A percentile compares a stretch with the other conserved stretches of the same genome.
Conservation (phyloP, 2,888 invertebrate genomes). For the Leistus spinibarbis region DNA sequence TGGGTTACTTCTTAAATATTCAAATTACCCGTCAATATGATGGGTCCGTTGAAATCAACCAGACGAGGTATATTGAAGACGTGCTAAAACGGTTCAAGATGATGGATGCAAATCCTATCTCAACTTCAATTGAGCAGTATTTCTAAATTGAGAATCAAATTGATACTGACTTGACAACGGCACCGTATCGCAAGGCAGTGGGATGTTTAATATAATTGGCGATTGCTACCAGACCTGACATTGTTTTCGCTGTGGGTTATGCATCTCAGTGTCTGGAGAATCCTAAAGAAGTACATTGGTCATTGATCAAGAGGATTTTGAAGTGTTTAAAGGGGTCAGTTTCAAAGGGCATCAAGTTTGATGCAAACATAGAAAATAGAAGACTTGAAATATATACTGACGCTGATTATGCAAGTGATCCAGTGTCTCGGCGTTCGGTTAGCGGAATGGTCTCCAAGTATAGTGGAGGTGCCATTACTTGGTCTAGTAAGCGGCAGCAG, state of each 20-base stretch:
- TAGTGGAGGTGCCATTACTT: background rate
- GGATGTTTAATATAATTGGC: slow-evolving; percentile 2
- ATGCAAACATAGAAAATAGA: no score
- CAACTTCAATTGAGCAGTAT: background rate
- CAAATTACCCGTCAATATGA: slow-evolving; percentile 39
- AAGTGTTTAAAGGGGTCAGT: background rate
- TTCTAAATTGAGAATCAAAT: background rate
- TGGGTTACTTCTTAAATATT: background rate
- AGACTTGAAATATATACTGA: no score
- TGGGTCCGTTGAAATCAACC: slow-evolving; percentile 24
- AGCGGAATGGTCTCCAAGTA: background rate
- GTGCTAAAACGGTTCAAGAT: slow-evolving; percentile 2
- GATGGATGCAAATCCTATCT: background rate
- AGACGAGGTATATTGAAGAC: slow-evolving; percentile 3
- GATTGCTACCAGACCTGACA: slow-evolving; percentile 16
- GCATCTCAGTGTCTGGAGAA: background rate
- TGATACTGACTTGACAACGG: background rate
- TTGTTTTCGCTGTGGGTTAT: slow-evolving; percentile 11
- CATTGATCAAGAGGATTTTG: background rate
- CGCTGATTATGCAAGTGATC: no score
- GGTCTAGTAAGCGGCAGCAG: background rate
- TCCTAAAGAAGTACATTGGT: background rate
- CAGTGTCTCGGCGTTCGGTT: background rate
- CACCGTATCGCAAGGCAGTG: slow-evolving; percentile 12
- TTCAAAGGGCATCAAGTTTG: background rate